Evolutionary conservation across 2,888 invertebrate genomes (phyloP).

Genomic region (Catocala fraxini): DNA sequence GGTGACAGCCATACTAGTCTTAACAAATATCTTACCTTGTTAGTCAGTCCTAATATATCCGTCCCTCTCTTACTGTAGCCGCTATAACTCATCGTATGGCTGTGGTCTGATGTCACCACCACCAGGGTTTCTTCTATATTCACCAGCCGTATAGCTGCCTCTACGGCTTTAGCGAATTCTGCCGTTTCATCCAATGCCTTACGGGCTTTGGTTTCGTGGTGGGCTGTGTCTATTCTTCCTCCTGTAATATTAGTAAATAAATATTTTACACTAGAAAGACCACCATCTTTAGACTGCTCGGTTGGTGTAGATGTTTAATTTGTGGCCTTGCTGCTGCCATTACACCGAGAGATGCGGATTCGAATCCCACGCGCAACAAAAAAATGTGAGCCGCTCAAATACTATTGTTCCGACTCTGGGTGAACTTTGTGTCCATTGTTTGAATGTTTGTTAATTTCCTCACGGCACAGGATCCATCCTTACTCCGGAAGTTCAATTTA

Average conservation of each 20-base stretch:
- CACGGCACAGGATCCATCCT: too few relatives aligned
- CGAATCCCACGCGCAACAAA: too few relatives aligned
- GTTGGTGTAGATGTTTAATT: too few relatives aligned
- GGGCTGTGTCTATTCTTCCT: conserved; percentile 91
- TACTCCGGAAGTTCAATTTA: too few relatives aligned
- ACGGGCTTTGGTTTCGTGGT: conserved; percentile 90
- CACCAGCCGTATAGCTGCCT: conserved; percentile 88
- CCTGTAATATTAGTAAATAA: conserved; percentile 66
- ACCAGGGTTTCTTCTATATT: conserved; percentile 91
- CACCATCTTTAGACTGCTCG: too few relatives aligned
- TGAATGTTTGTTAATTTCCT: too few relatives aligned
- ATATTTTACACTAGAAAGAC: neutral
- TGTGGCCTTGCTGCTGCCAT: too few relatives aligned
- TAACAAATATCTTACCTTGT: conserved; percentile 58
- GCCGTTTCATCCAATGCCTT: conserved; percentile 93
- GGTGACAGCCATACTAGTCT: too few relatives aligned
- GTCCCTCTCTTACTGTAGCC: conserved; percentile 90
- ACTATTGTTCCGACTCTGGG: too few relatives aligned
- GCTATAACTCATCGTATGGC: conserved; percentile 91
- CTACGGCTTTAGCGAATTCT: conserved; percentile 92
- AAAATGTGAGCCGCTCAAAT: too few relatives aligned
- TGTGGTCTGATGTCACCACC: conserved; percentile 94
- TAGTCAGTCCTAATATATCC: conserved; percentile 78
- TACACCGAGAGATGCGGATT: too few relatives aligned
- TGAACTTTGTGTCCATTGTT: too few relatives aligned